Evolutionary conservation across 2,888 invertebrate species (phyloP).

Genomic region (Patella pellucida): DNA sequence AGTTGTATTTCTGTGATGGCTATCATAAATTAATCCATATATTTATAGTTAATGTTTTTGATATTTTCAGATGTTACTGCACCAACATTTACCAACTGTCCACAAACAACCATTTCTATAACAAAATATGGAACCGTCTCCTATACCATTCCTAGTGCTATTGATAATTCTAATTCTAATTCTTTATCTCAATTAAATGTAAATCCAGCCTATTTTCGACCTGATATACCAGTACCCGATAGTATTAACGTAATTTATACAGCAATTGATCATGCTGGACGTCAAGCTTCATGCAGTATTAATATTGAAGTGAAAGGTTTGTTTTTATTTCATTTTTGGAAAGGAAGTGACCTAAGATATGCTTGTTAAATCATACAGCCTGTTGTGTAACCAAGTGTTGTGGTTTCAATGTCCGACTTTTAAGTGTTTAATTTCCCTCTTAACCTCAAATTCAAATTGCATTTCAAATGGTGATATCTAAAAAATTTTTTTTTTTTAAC

Average conservation of each 20-base stretch:
- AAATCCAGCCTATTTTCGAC: conserved; percentile 29
- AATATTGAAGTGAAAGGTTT: conserved; percentile 76
- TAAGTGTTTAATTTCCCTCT: no score
- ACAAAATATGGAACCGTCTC: conserved; percentile 19
- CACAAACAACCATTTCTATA: conserved; percentile 16
- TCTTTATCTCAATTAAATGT: conserved; percentile 25
- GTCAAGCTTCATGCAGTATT: conserved; percentile 96
- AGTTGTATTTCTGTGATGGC: no score
- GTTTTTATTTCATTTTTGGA: neutral
- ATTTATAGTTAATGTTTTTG: no score
- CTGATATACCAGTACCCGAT: conserved; percentile 23
- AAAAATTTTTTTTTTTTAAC: no score
- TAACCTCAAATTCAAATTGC: no score
- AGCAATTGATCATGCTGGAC: conserved; percentile 96
- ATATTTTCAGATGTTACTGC: conserved; percentile 30
- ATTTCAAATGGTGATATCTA: no score
- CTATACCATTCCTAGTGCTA: conserved; percentile 23
- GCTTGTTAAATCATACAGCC: no score
- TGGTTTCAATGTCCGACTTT: no score
- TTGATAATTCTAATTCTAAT: conserved; percentile 40
- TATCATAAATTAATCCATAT: no score
- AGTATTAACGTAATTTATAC: conserved; percentile 85
- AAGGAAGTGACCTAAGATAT: no score
- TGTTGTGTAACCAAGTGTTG: no score
- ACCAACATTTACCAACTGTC: conserved; percentile 34